phyloP scores from a whole-genome alignment of 2,888 invertebrate species.

The Leptogaster cylindrica region DNA sequence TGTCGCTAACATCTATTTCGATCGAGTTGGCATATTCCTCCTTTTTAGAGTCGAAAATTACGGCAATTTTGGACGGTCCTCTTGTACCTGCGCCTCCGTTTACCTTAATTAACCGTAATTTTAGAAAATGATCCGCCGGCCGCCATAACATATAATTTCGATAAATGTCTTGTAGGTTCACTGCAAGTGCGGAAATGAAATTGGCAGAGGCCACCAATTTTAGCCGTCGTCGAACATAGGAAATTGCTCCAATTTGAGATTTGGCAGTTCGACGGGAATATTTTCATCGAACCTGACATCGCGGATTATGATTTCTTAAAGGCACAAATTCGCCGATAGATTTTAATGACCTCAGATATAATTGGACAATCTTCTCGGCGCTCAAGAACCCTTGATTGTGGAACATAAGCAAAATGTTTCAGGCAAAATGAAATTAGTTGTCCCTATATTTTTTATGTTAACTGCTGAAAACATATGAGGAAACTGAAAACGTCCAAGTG shows the following conservation, averaged over 20 bases:
- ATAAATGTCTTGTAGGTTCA: constrained; percentile 52
- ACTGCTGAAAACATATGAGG: no score
- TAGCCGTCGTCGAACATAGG: constrained; percentile 28
- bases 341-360: constrained; percentile 19
- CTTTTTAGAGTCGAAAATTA: constrained; percentile 33
- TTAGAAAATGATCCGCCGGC: constrained; percentile 48
- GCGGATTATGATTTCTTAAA: constrained; percentile 28
- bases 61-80: constrained; percentile 35
- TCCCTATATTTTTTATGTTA: no score
- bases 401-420: no score
- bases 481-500: no score
- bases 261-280: constrained; percentile 12
- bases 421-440: no score
- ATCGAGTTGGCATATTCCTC: constrained; percentile 33
- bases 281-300: constrained; percentile 9
- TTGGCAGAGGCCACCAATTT: constrained; percentile 38
- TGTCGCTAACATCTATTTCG: constrained; percentile 27
- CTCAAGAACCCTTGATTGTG: no score
- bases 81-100: constrained; percentile 55
- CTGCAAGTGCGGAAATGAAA: constrained; percentile 37
- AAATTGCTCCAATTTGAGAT: constrained; percentile 36
- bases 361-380: constrained; percentile 34
- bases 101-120: constrained; percentile 61
- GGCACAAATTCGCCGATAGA: constrained; percentile 16
- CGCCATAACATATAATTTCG: constrained; percentile 56